phyloP scores from a whole-genome alignment of 2,113 vertebrate genomes.

The Cichladusa arquata region DNA sequence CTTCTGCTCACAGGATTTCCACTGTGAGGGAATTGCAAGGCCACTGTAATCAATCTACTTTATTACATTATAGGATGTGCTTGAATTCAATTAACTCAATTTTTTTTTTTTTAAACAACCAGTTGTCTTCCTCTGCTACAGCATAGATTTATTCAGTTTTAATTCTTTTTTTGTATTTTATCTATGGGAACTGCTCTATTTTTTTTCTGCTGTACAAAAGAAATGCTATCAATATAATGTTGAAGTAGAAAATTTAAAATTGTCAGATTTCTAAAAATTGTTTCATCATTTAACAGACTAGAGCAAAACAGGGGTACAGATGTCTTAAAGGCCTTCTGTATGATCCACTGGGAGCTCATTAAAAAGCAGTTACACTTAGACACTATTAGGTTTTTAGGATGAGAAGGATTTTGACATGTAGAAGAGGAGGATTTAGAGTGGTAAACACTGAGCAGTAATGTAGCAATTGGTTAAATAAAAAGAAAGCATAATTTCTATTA shows the following conservation, averaged over 20 bases:
- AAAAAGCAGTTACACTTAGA: constrained; percentile 26
- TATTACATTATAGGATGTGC: not conserved
- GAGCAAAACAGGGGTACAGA: not conserved
- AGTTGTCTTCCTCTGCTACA: not conserved
- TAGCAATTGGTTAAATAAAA: not conserved
- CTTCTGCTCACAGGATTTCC: not conserved
- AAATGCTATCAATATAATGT: not conserved
- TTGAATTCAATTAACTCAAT: not conserved
- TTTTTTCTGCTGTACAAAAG: not conserved
- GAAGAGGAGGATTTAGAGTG: not conserved
- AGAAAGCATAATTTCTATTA: not conserved
- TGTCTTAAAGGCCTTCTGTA: not conserved
- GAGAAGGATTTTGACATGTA: not conserved
- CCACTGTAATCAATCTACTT: not conserved
- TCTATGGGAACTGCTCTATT: not conserved
- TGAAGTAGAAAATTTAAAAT: not conserved
- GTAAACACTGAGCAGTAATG: not conserved
- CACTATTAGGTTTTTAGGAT: constrained; percentile 11
- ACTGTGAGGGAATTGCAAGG: not conserved
- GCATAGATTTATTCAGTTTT: not conserved
- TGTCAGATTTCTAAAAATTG: not conserved
- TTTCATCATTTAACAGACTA: constrained; percentile 3
- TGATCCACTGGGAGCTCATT: constrained; percentile 53
- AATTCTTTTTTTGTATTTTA: not conserved
- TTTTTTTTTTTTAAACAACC: not conserved